A percentile compares a stretch with the other conserved stretches of the same genome.
Evolutionary conservation across 2,113 vertebrate genomes (phyloP).

Genomic region (Tragelaphus imberbis): DNA sequence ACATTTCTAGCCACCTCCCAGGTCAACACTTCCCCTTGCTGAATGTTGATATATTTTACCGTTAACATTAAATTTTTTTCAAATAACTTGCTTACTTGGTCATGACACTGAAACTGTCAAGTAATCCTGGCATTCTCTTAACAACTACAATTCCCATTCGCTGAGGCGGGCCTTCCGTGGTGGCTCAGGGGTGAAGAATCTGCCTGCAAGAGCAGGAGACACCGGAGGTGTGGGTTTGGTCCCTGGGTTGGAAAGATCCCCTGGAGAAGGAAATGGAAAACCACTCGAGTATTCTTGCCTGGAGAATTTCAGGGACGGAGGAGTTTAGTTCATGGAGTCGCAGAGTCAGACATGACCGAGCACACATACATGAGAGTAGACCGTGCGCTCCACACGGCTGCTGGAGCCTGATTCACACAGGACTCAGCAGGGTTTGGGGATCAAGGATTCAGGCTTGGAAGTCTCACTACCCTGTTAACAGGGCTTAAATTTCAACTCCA

Average conservation of each 20-base stretch:
- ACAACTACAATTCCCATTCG: rapidly evolving
- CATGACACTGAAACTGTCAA: background rate
- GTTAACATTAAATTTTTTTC: background rate
- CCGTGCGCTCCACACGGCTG: rapidly evolving
- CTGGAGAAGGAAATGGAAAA: background rate
- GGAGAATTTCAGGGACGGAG: background rate
- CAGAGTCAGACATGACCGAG: background rate
- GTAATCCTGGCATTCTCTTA: background rate
- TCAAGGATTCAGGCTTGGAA: background rate
- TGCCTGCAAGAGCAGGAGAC: background rate
- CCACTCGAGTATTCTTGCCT: background rate
- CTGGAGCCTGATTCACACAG: background rate
- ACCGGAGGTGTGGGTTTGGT: background rate
- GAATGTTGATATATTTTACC: background rate
- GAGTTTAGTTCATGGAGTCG: background rate
- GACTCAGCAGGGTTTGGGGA: rapidly evolving
- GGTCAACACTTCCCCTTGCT: rapidly evolving
- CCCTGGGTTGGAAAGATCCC: background rate
- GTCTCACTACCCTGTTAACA: background rate
- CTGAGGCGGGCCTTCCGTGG: rapidly evolving
- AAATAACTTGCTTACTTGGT: background rate
- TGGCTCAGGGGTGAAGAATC: background rate
- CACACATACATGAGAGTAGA: background rate
- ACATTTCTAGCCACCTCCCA: background rate
- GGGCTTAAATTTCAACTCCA: background rate